Base-by-base conservation (phyloP, 2,888 invertebrate genomes). In the Tachystola acroxantha region DNA sequence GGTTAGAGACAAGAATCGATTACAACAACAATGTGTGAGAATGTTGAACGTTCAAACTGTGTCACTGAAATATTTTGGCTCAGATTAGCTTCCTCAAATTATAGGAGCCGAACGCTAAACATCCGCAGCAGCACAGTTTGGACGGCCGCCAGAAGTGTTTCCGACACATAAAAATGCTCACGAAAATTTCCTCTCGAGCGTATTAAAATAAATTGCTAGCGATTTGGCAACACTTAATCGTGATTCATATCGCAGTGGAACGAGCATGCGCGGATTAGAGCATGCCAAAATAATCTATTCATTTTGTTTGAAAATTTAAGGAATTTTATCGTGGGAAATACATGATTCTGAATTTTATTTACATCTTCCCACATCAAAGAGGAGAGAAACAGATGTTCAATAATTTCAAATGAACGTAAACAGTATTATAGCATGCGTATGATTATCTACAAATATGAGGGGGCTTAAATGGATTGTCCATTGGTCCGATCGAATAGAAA, bases 141-240 rank as follows among this genome's bases (percentile, higher is more conserved):
- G 84, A 74, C 53, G 43, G 32, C 55, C 41, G 84, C 85, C 85
- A 85, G 79, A 77, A 85, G 76, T 80, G 84, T 80, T 84, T 78
- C 79, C 85, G 82, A 85, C 84, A 84, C 74, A 81, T 79, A 85
- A 85, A 84, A 85, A 84, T 66, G 71, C 76, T 74, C 67, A 72
- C 76, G 81, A 82, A 79, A 76, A 79, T 82, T 79, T 78, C 70
- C 77, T 78, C 73, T 68, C 65, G 67, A 80, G 75, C 81, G 70
- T 82, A 86, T 86, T 86, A 85, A 85, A 86, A 86, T 85, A 84
- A 85, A 86, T 85, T 81, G 85, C 82, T 58, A 76, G 69, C 85
- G 77, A 85, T 86, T 85, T 86, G 85, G 85, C 85, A 84, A 80
- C 85, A 86, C 84, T 85, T 85, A 82, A 84, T 80, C 79, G 79